A percentile compares a stretch with the other conserved stretches of the same genome.
Conservation (phyloP, 1,140 invertebrate species). For the Megathymus violae region DNA sequence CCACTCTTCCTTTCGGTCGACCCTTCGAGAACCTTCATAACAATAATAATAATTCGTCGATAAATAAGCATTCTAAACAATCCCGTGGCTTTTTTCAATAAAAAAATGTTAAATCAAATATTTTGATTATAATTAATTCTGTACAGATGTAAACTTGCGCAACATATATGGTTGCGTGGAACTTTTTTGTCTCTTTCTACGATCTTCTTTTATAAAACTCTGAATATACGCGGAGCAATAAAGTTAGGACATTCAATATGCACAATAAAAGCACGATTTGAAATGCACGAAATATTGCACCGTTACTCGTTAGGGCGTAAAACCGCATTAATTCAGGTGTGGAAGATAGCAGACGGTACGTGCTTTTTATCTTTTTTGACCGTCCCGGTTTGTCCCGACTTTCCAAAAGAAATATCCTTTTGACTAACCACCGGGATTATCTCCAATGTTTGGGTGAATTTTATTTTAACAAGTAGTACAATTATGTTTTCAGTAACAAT, state of each 20-base stretch:
- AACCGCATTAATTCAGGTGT: slow-evolving; percentile 30
- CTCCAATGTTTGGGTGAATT: not conserved
- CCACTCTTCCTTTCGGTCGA: too few relatives aligned
- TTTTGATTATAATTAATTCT: too few relatives aligned
- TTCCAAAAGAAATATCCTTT: slow-evolving; percentile 20
- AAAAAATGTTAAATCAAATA: too few relatives aligned
- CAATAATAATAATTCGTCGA: too few relatives aligned
- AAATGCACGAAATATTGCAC: slow-evolving; percentile 52
- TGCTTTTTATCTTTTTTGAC: slow-evolving; percentile 22
- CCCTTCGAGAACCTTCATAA: too few relatives aligned
- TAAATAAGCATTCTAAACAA: too few relatives aligned
- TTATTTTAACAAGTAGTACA: not conserved
- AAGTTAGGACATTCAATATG: slow-evolving; percentile 21
- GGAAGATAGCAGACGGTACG: slow-evolving; percentile 15
- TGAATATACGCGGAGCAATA: slow-evolving; percentile 2
- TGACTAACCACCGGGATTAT: slow-evolving; percentile 18
- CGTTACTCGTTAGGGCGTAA: slow-evolving; percentile 27
- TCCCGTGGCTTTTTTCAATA: too few relatives aligned
- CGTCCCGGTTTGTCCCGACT: not conserved
- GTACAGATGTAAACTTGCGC: too few relatives aligned
- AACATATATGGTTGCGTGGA: not conserved
- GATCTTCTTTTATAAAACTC: not conserved
- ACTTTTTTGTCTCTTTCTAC: not conserved
- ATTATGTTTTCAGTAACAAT: not conserved
- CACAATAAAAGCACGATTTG: slow-evolving; percentile 58